These are phyloP conservation scores for Tortrix viridana DNA, from an alignment of 2,888 invertebrate species.

Conservation along the genomic window DNA sequence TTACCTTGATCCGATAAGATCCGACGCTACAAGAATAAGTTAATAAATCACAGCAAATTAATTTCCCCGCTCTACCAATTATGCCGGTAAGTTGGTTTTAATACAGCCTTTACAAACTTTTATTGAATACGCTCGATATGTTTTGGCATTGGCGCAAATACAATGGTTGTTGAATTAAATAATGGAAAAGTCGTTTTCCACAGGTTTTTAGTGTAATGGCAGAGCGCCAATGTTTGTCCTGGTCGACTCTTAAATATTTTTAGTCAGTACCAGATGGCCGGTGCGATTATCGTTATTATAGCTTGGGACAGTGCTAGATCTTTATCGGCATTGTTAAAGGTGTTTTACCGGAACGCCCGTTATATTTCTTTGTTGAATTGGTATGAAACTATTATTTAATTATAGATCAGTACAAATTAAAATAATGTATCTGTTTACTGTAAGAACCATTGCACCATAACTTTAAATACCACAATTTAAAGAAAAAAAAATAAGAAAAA, in stretches of 20 bases:
- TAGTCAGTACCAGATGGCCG: slow-evolving; percentile 41
- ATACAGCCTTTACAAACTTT: slow-evolving; percentile 46
- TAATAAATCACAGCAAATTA: slow-evolving; percentile 1
- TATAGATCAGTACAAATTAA: too few species aligned
- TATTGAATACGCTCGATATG: slow-evolving; percentile 60
- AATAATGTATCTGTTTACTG: too few species aligned
- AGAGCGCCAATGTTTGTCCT: slow-evolving; percentile 63
- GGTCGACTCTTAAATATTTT: slow-evolving; percentile 50
- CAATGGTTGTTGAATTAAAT: slow-evolving; percentile 78
- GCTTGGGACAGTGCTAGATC: slow-evolving; percentile 4
- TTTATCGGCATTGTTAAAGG: slow-evolving; percentile 3
- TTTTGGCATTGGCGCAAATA: slow-evolving; percentile 74
- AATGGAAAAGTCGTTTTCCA: slow-evolving; percentile 73
- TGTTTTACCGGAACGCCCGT: background rate
- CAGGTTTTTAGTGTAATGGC: slow-evolving; percentile 75
- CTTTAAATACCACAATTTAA: too few species aligned
- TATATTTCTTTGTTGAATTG: too few species aligned
- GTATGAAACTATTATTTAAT: too few species aligned
- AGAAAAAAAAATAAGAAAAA: too few species aligned
- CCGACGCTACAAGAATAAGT: background rate
- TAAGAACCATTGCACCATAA: too few species aligned
- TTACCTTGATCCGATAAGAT: too few species aligned
- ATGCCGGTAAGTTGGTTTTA: slow-evolving; percentile 32
- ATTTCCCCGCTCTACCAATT: background rate
- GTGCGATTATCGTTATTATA: slow-evolving; percentile 33